phyloP scores from a whole-genome alignment of 2,113 vertebrate species.

The Motacilla tschutschensis region DNA sequence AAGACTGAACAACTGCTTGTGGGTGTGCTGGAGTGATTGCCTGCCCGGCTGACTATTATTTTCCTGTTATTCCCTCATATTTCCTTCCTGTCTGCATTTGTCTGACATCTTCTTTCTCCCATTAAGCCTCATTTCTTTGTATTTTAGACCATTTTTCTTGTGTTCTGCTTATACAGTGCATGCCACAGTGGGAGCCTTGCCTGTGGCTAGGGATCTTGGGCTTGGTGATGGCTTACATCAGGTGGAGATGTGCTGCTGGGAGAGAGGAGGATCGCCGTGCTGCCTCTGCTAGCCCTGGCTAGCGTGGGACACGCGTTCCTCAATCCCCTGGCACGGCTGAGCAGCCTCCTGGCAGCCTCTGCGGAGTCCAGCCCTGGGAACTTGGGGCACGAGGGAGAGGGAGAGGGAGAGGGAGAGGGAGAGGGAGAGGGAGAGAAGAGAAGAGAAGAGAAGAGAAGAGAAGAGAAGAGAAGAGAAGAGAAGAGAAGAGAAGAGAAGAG shows the following conservation, averaged over 20 bases:
- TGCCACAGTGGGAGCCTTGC: not conserved
- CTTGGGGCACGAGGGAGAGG: not conserved
- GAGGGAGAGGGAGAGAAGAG: no score
- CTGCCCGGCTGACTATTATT: conserved; percentile 1
- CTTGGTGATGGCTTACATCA: not conserved
- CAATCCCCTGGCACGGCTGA: rapidly evolving
- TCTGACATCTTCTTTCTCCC: not conserved
- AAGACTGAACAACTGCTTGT: not conserved
- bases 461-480: no score
- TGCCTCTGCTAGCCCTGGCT: not conserved
- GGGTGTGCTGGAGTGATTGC: not conserved
- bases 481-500: no score
- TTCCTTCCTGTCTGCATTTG: not conserved
- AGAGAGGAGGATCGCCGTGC: not conserved
- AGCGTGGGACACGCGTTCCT: rapidly evolving
- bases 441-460: no score
- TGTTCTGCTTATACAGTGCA: rapidly evolving
- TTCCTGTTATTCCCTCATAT: not conserved
- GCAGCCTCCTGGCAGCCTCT: not conserved
- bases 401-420: not conserved
- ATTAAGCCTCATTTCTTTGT: not conserved
- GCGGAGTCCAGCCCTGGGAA: not conserved
- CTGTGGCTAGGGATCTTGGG: not conserved
- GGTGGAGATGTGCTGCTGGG: not conserved
- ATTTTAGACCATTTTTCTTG: not conserved